These are phyloP conservation scores for Ptychoptera albimana DNA, from an alignment of 2,888 invertebrate genomes.

Conservation along the genomic window DNA sequence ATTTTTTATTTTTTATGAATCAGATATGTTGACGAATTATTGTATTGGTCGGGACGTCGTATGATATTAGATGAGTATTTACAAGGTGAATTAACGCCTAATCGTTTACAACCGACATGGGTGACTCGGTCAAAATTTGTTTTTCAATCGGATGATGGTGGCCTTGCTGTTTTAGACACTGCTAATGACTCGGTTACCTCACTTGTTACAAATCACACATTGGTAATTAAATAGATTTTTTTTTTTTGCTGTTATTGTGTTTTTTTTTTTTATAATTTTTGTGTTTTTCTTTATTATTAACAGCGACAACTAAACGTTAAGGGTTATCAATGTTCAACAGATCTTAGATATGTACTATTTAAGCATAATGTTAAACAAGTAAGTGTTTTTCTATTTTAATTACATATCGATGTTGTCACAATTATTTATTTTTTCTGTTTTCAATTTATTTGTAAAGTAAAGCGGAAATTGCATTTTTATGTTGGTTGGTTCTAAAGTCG, in stretches of 20 bases:
- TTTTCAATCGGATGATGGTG: constrained; percentile 76
- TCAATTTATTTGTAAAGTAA: background rate
- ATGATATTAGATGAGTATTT: constrained; percentile 75
- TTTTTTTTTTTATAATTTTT: constrained; percentile 19
- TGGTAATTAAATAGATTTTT: constrained; percentile 38
- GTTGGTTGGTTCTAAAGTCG: too few species aligned
- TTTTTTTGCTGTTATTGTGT: background rate
- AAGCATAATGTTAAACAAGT: constrained; percentile 82
- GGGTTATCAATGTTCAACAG: constrained; percentile 72
- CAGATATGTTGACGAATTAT: constrained; percentile 74
- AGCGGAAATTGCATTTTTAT: too few species aligned
- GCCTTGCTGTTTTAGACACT: constrained; percentile 62
- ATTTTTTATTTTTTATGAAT: background rate
- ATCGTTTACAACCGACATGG: constrained; percentile 65
- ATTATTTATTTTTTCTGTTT: background rate
- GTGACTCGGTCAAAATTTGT: constrained; percentile 67
- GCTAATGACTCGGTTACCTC: constrained; percentile 61
- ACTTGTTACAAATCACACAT: constrained; percentile 73
- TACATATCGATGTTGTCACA: background rate
- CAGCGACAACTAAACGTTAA: constrained; percentile 78
- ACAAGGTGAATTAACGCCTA: constrained; percentile 56
- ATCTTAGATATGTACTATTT: constrained; percentile 74
- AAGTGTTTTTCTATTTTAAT: constrained; percentile 20
- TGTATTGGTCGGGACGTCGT: constrained; percentile 76
- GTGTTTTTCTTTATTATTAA: too few species aligned